Percentiles rank a stretch among this genome's conserved stretches.
Evolutionary conservation across 2,797 vertebrate genomes (phyloP).

Genomic region (Avahi laniger): DNA sequence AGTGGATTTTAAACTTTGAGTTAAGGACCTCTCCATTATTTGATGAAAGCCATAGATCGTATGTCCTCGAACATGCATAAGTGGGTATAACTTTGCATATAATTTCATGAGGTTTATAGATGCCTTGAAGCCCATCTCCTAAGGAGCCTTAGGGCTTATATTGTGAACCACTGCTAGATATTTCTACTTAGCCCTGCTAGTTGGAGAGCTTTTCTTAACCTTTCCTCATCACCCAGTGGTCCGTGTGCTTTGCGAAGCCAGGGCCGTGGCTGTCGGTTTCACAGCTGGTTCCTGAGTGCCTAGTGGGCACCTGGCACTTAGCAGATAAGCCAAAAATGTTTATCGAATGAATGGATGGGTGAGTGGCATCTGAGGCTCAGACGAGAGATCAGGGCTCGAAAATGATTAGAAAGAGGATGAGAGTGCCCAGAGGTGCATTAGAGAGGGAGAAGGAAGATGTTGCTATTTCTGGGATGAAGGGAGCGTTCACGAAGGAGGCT

Average conservation of each 20-base stretch:
- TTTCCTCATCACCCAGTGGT: not conserved
- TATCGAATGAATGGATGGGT: not conserved
- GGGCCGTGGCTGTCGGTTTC: not conserved
- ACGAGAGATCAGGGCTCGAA: not conserved
- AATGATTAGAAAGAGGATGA: not conserved
- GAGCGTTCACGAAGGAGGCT: not conserved
- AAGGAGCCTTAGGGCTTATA: not conserved
- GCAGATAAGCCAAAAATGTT: not conserved
- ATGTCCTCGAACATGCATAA: not conserved
- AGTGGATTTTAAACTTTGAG: not conserved
- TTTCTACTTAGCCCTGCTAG: not conserved
- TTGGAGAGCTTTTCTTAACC: not conserved
- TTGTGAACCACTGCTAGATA: not conserved
- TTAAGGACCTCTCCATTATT: not conserved
- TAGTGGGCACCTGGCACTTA: not conserved
- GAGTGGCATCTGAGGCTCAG: not conserved
- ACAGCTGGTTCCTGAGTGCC: not conserved
- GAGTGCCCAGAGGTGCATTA: not conserved
- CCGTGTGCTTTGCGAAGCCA: not conserved
- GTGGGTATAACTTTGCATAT: not conserved
- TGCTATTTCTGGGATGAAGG: not conserved
- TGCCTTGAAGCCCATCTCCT: not conserved
- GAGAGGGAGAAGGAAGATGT: not conserved
- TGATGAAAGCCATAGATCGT: not conserved
- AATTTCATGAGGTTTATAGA: not conserved